Percentiles rank a stretch among this genome's conserved stretches.
phyloP scores from a whole-genome alignment of 1,140 invertebrate species.

The Drosophila sucinea region DNA sequence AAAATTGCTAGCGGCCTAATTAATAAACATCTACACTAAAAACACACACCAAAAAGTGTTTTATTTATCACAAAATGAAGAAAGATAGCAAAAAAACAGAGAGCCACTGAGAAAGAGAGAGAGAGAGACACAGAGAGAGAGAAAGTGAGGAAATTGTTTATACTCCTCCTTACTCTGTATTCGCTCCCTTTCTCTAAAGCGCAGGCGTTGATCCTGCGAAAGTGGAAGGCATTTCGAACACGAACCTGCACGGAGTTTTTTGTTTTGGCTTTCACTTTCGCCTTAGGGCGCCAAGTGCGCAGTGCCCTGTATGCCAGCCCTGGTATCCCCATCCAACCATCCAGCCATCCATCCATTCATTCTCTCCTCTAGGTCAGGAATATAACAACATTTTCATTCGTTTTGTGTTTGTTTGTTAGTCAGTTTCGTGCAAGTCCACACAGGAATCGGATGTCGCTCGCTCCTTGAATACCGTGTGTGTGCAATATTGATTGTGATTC shows the following conservation, averaged over 20 bases:
- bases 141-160: constrained; percentile 15
- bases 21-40: constrained; percentile 68
- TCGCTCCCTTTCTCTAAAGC: constrained; percentile 37
- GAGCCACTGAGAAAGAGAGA: constrained; percentile 1
- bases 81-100: constrained; percentile 12
- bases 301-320: constrained; percentile 54
- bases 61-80: constrained; percentile 22
- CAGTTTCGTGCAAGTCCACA: constrained; percentile 44
- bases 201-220: constrained; percentile 52
- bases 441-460: constrained; percentile 42
- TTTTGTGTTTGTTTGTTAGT: no score
- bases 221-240: constrained; percentile 30
- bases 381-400: constrained; percentile 8
- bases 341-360: background rate
- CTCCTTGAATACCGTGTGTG: background rate
- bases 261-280: constrained; percentile 67
- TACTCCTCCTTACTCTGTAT: background rate
- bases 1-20: constrained; percentile 80
- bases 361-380: constrained; percentile 26
- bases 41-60: constrained; percentile 40
- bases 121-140: constrained; percentile 7
- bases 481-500: constrained; percentile 3
- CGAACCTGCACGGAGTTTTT: constrained; percentile 35
- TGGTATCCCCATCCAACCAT: constrained; percentile 23
- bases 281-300: constrained; percentile 51